Evolutionary conservation across 2,113 vertebrate species (phyloP), one percentile per base, ranked within the genome.

Genomic region (Chaenogobius annularis): DNA sequence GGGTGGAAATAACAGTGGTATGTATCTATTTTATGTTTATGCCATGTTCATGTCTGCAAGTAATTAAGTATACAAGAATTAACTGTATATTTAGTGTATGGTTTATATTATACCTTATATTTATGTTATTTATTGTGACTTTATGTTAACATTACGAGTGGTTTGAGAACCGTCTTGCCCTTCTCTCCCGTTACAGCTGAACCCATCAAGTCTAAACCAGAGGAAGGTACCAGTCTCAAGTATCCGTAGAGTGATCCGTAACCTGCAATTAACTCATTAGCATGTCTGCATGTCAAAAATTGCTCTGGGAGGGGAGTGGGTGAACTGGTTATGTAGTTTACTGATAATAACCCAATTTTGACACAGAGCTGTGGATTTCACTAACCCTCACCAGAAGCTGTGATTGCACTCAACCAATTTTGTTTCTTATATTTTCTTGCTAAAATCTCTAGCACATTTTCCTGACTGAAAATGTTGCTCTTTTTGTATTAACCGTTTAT

Each of bases 111-210:
- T 61, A 61, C 14, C 13, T 31, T 59, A 26, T 11, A 35, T 35
- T 3, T 35, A 35, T 6, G 3, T 7, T 61, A 61, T 35, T 61
- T 61, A 61, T 35, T 61, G 55, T 58, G 55, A 35, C 26, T 9
- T 35, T 19, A 31, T 61, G 26, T 17, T 61, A 35, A 61, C 58
- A 35, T 23, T 58, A 26, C 10, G 23, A 58, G 22, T 58, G 69
- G 46, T 74, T 75, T 90, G 77, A 90, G 84, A 91, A 89, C 74
- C 67, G 72, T 92, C 82, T 87, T 90, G 80, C 87, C 81, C 76
- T 92, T 86, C 83, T 93, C 89, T 92, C 88, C 90, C 74, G 1
- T 94, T 94, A 80, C 93, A 96, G 93, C 87, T 87, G 92, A 94
- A 43, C 90, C 14, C 58, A 61, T 79, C 85, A 94, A 93, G 91